Percentiles rank a stretch among this genome's conserved stretches.
phyloP scores from a whole-genome alignment of 2,797 vertebrate genomes.

The Typhlichthys subterraneus region DNA sequence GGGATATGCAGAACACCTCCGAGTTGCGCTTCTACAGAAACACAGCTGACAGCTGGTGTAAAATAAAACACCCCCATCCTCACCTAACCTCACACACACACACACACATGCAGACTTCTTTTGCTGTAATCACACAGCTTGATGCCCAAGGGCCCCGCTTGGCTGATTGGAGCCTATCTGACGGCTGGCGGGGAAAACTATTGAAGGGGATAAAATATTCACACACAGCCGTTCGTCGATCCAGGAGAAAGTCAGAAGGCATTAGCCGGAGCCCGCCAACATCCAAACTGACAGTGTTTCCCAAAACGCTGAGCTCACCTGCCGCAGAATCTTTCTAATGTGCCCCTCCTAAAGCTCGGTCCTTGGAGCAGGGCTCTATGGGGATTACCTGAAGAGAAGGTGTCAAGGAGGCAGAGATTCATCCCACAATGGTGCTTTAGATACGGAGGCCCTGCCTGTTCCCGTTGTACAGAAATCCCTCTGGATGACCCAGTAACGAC shows the following conservation, averaged over 20 bases:
- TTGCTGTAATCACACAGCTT: constrained; percentile 72
- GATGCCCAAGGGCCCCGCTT: constrained; percentile 65
- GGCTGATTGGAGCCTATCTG: constrained; percentile 77
- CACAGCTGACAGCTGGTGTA: constrained; percentile 60
- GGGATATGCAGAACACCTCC: not conserved
- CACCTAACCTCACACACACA: not conserved
- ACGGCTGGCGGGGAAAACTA: constrained; percentile 74
- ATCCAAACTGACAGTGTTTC: constrained; percentile 70
- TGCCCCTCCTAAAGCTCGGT: constrained; percentile 53
- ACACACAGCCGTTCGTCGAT: constrained; percentile 73
- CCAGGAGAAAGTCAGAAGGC: constrained; percentile 69
- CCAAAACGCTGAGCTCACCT: constrained; percentile 66
- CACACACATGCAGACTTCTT: constrained; percentile 36
- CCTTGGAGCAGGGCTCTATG: constrained; percentile 56
- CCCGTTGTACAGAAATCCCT: constrained; percentile 51
- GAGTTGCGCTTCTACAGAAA: constrained; percentile 23
- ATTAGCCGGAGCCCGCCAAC: constrained; percentile 70
- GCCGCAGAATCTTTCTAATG: constrained; percentile 28
- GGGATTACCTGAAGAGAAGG: constrained; percentile 46
- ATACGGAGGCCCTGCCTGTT: constrained; percentile 57
- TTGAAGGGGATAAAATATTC: constrained; percentile 76
- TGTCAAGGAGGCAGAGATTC: constrained; percentile 50
- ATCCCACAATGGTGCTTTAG: constrained; percentile 49
- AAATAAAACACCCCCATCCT: constrained; percentile 37
- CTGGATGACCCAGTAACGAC: too few relatives aligned